Base-by-base conservation (phyloP, 2,888 invertebrate genomes). In the Lingula anatina region DNA sequence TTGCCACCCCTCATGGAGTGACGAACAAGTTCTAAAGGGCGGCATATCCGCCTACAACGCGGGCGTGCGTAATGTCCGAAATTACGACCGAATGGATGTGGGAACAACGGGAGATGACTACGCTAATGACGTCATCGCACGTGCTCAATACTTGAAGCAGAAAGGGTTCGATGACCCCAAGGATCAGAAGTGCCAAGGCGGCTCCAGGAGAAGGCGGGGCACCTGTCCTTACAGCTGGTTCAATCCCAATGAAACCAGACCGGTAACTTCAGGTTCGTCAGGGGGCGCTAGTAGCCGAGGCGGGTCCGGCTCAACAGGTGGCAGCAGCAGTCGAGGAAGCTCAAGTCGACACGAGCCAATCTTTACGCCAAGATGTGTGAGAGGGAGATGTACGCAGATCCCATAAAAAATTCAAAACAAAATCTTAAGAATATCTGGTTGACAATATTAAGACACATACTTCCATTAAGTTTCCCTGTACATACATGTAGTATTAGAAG, bases 21-120 rank as follows among this genome's bases (percentile, higher is more conserved):
- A 0, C 27, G 15, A 20, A 12, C 2, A n/a, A n/a, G 21, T 31
- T 24, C 2, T 15, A 12, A n/a, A 45, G 53, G 55, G 55, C 23
- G 55, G 55, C 7, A 47, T 55, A 15, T 53, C 55, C 5, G 55
- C 55, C 25, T 55, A 55, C 35, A 55, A 55, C 46, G 53, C 53
- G 12, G 55, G 55, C 38, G 46, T 50, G 2, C 46, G 47, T 7
- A 55, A 55, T 28, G 55, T 55, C 24, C 45, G 35, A 21, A 50
- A 48, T 5, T 48, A 46, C 48, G 49, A 26, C 9, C 40, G 44
- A n/a, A 46, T 55, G 27, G 55, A 55, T 24, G 21, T 50, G 15
- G 55, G 55, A 35, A 46, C 50, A 21, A 53, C 55, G 15, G 53
- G 49, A 20, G 44, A 50, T 43, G 55, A 55, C 42, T 55, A 55